Evolutionary conservation across 1,140 invertebrate genomes (phyloP), one percentile per base, ranked within the genome.

Genomic region (Heterodera schachtii): DNA sequence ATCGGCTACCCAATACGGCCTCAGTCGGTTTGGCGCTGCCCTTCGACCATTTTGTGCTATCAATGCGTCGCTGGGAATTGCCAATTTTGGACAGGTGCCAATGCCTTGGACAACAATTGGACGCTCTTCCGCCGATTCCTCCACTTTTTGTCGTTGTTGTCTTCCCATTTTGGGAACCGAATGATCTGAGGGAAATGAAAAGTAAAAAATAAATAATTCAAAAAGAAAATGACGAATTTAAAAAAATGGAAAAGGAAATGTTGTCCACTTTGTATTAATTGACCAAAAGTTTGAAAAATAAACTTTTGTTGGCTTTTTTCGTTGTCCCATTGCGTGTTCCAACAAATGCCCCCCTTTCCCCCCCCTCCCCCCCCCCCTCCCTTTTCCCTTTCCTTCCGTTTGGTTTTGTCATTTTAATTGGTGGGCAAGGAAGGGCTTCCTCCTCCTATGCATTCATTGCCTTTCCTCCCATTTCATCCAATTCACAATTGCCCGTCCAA

Each of bases 1-100:
- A 46, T 78, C 77, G 2, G 57, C 77, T 21, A 78, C 52, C 64
- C 77, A 69, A 21, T 78, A 78, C 8, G 77, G 77, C 3, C 19
- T 41, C 44, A 66, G 77, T 69, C 47, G 31, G 21, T 69, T 69
- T 46, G 21, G 11, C 47, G 9, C 46, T 16, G 19, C 67, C 60
- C 41, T 57, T 41, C 21, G 43, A 31, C 52, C 44, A 7, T 69
- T 66, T 31, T 31, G 31, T 43, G 31, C 47, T 43, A 41, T 43
- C 46, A 66, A 41, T n/a, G 31, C 70, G 4, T 41, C 69, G 69
- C 9, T 71, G 69, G 31, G 19, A 3, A 16, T 64, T 11, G 11
- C 57, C 57, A 64, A 64, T 19, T 64, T 64, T 19, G 0, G 16
- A 19, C 16, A 19, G 13, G 16, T 19, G 11, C 13, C 4, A 13